These are phyloP conservation scores for Andrena chrysosceles DNA, from an alignment of 2,888 invertebrate species.

Conservation along the genomic window DNA sequence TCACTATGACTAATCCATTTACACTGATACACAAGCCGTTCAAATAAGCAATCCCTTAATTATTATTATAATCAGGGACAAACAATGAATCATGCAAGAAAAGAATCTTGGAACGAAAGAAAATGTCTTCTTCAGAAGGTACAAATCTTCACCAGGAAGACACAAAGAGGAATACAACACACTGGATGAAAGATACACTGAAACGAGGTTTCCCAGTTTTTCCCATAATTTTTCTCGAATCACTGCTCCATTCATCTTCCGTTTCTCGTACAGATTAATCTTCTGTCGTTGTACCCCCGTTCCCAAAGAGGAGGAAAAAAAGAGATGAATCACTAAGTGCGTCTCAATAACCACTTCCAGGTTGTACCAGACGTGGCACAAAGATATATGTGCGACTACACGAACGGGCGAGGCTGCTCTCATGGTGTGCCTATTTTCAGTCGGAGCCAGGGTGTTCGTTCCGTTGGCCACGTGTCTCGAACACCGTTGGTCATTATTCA, in stretches of 20 bases:
- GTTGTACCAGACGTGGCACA: constrained; percentile 47
- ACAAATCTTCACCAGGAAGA: neutral
- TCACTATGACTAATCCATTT: no score
- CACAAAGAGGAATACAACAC: neutral
- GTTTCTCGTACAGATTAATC: constrained; percentile 37
- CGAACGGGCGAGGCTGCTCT: constrained; percentile 31
- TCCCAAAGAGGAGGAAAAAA: neutral
- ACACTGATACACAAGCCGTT: neutral
- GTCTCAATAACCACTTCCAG: constrained; percentile 54
- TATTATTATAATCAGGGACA: neutral
- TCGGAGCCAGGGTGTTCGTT: constrained; percentile 30
- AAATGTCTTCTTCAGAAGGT: constrained; percentile 3
- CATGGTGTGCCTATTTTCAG: constrained; percentile 52
- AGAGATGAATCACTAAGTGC: constrained; percentile 37
- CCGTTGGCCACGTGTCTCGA: constrained; percentile 51
- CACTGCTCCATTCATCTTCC: constrained; percentile 12
- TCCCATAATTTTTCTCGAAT: constrained; percentile 18
- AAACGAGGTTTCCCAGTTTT: constrained; percentile 11
- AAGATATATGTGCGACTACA: constrained; percentile 53
- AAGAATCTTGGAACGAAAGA: neutral
- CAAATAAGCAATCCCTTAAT: constrained; percentile 6
- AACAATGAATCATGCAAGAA: neutral
- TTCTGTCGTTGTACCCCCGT: constrained; percentile 16
- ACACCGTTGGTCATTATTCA: constrained; percentile 34
- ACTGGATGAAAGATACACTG: neutral